These are phyloP conservation scores for Lithophane ornitopus DNA, from an alignment of 2,888 invertebrate species.

Conservation along the genomic window DNA sequence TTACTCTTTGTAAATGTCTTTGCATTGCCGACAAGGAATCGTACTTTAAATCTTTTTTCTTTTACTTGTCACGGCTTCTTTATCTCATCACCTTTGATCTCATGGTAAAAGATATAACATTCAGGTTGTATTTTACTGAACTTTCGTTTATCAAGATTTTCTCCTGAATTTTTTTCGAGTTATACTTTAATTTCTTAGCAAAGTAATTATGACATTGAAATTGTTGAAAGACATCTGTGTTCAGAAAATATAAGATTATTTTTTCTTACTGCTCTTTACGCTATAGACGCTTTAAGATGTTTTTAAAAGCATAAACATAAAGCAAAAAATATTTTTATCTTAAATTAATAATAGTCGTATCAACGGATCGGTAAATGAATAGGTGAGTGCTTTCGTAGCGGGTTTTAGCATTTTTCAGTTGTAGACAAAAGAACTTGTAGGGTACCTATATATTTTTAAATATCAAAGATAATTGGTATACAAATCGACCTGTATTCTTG, in stretches of 20 bases:
- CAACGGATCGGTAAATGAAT: background rate
- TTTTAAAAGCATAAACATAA: background rate
- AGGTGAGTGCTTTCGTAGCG: background rate
- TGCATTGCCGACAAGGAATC: slow-evolving; percentile 3
- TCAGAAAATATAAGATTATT: background rate
- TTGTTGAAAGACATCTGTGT: background rate
- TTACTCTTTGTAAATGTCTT: slow-evolving; percentile 15
- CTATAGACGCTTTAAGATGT: background rate
- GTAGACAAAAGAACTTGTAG: background rate
- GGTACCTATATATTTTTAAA: background rate
- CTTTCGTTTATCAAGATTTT: slow-evolving; percentile 16
- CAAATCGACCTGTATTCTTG: background rate
- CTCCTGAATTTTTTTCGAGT: background rate
- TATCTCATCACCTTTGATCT: slow-evolving; percentile 17
- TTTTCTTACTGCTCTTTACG: background rate
- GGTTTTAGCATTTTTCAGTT: background rate
- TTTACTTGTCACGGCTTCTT: background rate
- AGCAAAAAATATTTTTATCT: background rate
- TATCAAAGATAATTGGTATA: background rate
- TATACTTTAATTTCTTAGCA: slow-evolving; percentile 21
- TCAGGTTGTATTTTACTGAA: slow-evolving; percentile 14
- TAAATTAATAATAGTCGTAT: background rate
- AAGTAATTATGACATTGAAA: slow-evolving; percentile 34
- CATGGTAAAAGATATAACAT: slow-evolving; percentile 17
- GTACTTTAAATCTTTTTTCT: slow-evolving; percentile 25